phyloP scores from a whole-genome alignment of 2,113 vertebrate species.

The Dendrocopos noguchii region DNA sequence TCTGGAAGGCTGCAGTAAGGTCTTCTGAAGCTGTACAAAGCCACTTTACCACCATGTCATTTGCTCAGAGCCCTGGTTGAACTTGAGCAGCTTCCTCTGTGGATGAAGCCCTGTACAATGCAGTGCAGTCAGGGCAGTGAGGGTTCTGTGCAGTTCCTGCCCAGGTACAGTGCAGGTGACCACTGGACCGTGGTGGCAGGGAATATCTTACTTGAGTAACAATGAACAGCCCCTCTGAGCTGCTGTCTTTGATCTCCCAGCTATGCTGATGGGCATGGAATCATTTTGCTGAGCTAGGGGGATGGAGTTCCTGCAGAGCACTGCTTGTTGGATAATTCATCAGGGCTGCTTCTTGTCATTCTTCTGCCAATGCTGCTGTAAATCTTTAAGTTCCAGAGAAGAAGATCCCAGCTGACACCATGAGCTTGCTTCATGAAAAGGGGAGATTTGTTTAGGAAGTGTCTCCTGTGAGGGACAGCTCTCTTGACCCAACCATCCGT shows the following conservation, averaged over 20 bases:
- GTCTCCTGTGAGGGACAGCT: background rate
- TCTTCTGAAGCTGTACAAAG: background rate
- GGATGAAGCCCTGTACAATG: rapidly evolving
- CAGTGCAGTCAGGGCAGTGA: background rate
- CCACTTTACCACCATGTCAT: background rate
- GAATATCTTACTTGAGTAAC: background rate
- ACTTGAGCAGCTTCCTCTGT: rapidly evolving
- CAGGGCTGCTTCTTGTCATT: background rate
- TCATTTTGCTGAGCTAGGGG: background rate
- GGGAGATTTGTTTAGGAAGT: background rate
- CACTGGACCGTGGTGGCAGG: background rate
- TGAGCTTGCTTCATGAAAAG: background rate
- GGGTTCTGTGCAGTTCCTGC: background rate
- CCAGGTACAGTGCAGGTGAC: background rate
- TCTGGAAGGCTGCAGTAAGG: background rate
- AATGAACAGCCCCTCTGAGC: background rate
- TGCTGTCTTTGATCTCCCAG: background rate
- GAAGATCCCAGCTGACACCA: background rate
- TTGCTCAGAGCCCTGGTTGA: background rate
- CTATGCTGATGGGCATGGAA: background rate
- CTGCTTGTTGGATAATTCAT: rapidly evolving
- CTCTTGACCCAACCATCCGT: background rate
- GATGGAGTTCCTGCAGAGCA: background rate
- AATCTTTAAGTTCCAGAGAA: background rate
- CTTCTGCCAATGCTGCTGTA: background rate